A percentile compares a stretch with the other conserved stretches of the same genome.
These are phyloP conservation scores for Ispidina lecontei DNA, from an alignment of 2,797 vertebrate species.

Conservation along the genomic window DNA sequence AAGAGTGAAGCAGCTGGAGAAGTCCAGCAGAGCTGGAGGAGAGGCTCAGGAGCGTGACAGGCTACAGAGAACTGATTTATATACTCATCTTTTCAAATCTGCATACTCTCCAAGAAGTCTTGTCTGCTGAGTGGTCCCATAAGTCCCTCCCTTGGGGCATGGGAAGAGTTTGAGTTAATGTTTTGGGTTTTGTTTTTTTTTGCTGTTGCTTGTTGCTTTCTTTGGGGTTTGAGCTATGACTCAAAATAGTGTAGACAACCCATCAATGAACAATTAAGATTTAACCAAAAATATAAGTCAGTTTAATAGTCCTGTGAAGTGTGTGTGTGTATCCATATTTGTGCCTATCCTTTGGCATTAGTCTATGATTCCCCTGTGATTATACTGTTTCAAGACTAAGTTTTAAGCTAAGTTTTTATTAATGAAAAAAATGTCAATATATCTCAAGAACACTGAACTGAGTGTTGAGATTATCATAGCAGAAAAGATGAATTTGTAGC, in stretches of 20 bases:
- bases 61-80: neutral
- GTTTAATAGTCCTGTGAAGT: neutral
- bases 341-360: neutral
- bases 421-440: neutral
- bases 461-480: neutral
- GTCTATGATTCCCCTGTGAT: neutral
- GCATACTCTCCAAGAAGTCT: neutral
- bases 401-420: neutral
- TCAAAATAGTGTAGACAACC: neutral
- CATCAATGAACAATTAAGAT: neutral
- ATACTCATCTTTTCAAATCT: neutral
- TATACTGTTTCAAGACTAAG: neutral
- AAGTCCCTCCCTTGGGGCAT: no score
- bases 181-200: neutral
- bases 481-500: neutral
- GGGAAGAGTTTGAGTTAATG: neutral
- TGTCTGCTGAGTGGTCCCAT: accelerated
- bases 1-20: neutral
- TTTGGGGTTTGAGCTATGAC: neutral
- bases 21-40: neutral
- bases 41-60: neutral
- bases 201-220: neutral
- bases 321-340: neutral
- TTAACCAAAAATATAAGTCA: neutral
- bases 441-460: neutral